Evolutionary conservation across 1,140 invertebrate species (phyloP).

Genomic region (Zaprionus gabonicus): DNA sequence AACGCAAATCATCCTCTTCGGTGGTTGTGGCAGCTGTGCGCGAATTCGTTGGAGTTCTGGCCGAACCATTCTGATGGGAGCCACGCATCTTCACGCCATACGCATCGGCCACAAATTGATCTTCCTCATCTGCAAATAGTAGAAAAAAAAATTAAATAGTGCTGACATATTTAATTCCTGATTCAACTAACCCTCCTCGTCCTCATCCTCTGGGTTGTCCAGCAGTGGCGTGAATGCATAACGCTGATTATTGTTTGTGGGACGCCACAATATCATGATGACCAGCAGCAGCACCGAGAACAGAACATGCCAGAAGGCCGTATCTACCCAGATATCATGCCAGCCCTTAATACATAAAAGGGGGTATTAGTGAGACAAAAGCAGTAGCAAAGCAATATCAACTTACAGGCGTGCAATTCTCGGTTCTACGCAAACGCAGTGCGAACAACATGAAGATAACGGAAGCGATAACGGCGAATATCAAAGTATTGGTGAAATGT

Average conservation of each 20-base stretch:
- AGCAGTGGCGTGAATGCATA: constrained; percentile 97
- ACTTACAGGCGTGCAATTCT: constrained; percentile 89
- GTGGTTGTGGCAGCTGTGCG: constrained; percentile 85
- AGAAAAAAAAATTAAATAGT: neutral
- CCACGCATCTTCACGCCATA: constrained; percentile 93
- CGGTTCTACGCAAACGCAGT: constrained; percentile 90
- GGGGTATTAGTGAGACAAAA: neutral
- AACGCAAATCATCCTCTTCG: constrained; percentile 93
- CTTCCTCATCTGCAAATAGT: constrained; percentile 87
- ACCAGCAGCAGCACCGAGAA: constrained; percentile 94
- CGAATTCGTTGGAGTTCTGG: constrained; percentile 54
- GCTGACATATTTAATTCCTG: neutral
- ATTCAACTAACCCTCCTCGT: constrained; percentile 86
- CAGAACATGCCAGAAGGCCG: constrained; percentile 96
- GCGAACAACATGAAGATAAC: constrained; percentile 97
- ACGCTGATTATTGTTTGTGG: constrained; percentile 97
- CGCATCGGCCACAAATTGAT: constrained; percentile 93
- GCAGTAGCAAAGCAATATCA: constrained; percentile 8
- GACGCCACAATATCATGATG: constrained; percentile 97
- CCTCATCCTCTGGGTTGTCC: constrained; percentile 93
- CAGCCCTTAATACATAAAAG: constrained; percentile 87
- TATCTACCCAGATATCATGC: constrained; percentile 96
- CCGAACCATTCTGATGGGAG: constrained; percentile 67
- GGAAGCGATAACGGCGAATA: constrained; percentile 94
- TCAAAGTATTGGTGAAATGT: constrained; percentile 97